These are phyloP conservation scores for Sparus aurata DNA, from an alignment of 2,797 vertebrate genomes.

Conservation along the genomic window DNA sequence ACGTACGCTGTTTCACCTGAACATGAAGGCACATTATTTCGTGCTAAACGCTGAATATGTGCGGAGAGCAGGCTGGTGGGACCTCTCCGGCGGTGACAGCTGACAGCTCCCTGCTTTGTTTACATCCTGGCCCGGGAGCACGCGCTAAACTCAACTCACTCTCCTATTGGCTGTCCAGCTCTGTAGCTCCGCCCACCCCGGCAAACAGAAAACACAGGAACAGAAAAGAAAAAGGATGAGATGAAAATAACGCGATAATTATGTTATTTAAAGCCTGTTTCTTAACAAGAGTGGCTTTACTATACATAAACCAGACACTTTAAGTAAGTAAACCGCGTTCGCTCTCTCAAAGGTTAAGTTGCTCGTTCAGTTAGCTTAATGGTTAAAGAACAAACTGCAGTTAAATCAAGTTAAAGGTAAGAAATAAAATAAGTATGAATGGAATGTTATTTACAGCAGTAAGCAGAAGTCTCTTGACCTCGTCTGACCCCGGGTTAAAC, in stretches of 20 bases:
- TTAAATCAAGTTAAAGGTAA: neutral
- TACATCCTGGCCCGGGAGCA: constrained; percentile 67
- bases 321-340: neutral
- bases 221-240: neutral
- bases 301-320: neutral
- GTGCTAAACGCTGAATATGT: too few relatives aligned
- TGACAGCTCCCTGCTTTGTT: constrained; percentile 65
- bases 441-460: too few relatives aligned
- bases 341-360: too few relatives aligned
- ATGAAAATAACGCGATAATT: neutral
- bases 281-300: neutral
- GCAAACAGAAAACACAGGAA: neutral
- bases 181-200: constrained; percentile 42
- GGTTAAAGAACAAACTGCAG: neutral
- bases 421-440: neutral
- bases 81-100: neutral
- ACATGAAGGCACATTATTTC: neutral
- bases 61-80: neutral
- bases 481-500: neutral
- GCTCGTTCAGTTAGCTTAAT: neutral
- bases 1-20: too few relatives aligned
- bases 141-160: constrained; percentile 50
- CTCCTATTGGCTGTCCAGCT: constrained; percentile 64
- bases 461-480: neutral
- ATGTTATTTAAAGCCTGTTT: neutral